These are phyloP conservation scores for Clarias pachynema DNA, from an alignment of 2,797 vertebrate genomes.

Conservation along the genomic window DNA sequence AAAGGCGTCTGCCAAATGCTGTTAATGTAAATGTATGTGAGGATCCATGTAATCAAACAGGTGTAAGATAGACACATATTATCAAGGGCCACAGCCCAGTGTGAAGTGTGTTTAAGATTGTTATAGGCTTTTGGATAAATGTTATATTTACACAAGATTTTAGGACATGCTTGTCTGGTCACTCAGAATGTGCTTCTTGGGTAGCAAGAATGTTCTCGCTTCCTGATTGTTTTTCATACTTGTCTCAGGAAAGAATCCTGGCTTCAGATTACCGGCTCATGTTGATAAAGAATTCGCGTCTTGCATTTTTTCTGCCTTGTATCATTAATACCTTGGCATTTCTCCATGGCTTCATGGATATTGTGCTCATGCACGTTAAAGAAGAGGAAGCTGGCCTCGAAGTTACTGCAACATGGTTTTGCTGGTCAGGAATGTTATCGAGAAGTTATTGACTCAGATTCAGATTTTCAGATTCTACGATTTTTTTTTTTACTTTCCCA, in stretches of 20 bases:
- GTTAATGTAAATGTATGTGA: neutral
- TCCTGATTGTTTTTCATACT: neutral
- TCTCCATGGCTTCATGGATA: neutral
- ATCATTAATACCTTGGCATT: neutral
- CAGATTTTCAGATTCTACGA: neutral
- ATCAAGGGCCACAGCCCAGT: neutral
- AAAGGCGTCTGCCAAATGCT: too few species aligned
- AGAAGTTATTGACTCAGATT: neutral
- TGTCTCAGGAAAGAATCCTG: slow-evolving; percentile 6
- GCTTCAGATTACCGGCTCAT: neutral
- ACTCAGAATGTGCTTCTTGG: neutral
- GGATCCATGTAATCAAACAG: neutral
- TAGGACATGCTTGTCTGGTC: neutral
- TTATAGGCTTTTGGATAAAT: neutral
- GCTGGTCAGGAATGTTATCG: neutral
- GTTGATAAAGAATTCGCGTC: slow-evolving; percentile 5
- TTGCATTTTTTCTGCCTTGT: neutral
- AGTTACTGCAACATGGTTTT: neutral
- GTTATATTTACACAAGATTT: neutral
- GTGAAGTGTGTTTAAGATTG: slow-evolving; percentile 9
- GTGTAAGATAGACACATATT: neutral
- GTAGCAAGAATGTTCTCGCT: neutral
- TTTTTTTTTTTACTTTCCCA: slow-evolving; percentile 2
- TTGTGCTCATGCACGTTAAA: neutral
- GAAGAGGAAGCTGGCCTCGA: neutral